Percentiles rank a stretch among this genome's conserved stretches.
Conservation (phyloP, 2,797 vertebrate genomes). For the Dipus sagitta region DNA sequence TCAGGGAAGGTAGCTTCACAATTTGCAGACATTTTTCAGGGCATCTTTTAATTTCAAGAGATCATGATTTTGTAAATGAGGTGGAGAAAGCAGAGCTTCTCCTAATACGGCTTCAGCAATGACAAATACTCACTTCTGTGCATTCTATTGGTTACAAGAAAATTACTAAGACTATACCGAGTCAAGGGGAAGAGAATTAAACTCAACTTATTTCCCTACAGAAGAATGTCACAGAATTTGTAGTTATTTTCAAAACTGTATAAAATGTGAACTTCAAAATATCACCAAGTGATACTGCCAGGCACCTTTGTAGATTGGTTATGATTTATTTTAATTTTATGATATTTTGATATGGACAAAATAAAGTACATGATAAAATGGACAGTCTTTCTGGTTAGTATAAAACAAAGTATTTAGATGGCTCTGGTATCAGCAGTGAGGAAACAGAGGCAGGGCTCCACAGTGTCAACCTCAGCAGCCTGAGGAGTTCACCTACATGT, state of each 20-base stretch:
- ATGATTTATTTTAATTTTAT: neutral
- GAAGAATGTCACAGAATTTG: conserved; percentile 16
- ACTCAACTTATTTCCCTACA: neutral
- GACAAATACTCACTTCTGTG: neutral
- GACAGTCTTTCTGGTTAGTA: neutral
- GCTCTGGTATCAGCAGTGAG: neutral
- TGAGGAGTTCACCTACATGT: too few species aligned
- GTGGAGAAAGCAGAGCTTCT: neutral
- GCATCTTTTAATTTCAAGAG: neutral
- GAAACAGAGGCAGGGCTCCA: too few species aligned
- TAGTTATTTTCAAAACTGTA: neutral
- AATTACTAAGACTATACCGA: neutral
- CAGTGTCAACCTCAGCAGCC: too few species aligned
- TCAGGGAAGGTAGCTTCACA: neutral
- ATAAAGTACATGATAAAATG: neutral
- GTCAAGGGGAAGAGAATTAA: neutral
- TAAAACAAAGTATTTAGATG: neutral
- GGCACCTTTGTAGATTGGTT: neutral
- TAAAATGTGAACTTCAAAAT: conserved; percentile 8
- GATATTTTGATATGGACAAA: neutral
- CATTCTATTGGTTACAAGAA: neutral
- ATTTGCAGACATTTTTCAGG: neutral
- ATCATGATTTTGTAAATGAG: neutral
- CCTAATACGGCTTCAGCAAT: neutral
- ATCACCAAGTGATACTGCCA: neutral